phyloP scores from a whole-genome alignment of 2,888 invertebrate species.

The Patella depressa region DNA sequence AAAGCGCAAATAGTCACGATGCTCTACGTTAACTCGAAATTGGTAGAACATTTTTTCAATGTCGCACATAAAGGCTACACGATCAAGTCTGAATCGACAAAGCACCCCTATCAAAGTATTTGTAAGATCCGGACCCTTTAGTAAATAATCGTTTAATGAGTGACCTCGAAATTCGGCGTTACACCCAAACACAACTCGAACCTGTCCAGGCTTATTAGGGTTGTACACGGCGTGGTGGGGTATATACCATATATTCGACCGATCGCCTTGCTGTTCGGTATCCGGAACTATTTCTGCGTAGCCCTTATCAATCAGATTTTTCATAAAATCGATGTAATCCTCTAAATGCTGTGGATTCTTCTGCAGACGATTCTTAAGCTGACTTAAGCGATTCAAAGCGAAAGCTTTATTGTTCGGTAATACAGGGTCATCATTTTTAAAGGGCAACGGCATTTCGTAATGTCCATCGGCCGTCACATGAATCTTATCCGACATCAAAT shows the following conservation, averaged over 20 bases:
- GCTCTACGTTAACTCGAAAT: conserved; percentile 16
- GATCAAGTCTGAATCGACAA: conserved; percentile 30
- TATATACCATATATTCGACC: conserved; percentile 13
- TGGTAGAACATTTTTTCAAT: conserved; percentile 36
- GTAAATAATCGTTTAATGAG: conserved; percentile 28
- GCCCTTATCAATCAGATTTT: not conserved
- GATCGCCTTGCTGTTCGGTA: not conserved
- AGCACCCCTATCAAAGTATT: conserved; percentile 36
- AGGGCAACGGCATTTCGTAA: not conserved
- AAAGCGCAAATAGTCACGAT: conserved; percentile 36
- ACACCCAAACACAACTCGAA: conserved; percentile 37
- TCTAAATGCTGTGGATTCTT: not conserved
- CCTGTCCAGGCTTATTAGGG: not conserved
- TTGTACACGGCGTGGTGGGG: conserved; percentile 13
- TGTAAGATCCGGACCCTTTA: conserved; percentile 37
- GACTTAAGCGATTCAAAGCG: not conserved
- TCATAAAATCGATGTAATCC: not conserved
- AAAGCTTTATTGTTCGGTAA: not conserved
- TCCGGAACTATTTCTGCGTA: not conserved
- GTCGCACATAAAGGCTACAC: conserved; percentile 37
- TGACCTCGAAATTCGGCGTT: conserved; percentile 27
- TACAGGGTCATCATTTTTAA: not conserved
- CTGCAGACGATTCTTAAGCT: not conserved
- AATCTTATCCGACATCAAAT: not conserved
- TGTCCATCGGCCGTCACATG: not conserved